Conservation (phyloP, 2,113 vertebrate genomes). For the Herpailurus yagouaroundi region DNA sequence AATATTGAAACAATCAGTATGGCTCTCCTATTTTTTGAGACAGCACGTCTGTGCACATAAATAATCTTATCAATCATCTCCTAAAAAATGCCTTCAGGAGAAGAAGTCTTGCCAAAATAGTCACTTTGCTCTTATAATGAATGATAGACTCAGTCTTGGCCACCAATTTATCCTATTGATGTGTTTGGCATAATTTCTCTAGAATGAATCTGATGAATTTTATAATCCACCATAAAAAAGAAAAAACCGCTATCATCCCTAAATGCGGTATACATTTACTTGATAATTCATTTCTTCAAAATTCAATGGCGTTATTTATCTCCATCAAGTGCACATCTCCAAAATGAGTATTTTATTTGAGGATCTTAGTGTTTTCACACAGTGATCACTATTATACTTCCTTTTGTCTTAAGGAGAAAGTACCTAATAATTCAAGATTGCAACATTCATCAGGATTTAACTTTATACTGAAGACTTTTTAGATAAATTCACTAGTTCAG, state of each 20-base stretch:
- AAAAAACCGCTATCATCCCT: not conserved
- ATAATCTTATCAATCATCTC: slow-evolving; percentile 44
- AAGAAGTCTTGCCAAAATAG: slow-evolving; percentile 52
- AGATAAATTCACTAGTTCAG: not conserved
- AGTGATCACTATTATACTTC: not conserved
- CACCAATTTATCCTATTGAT: slow-evolving; percentile 33
- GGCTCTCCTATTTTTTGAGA: not conserved
- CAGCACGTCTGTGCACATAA: slow-evolving; percentile 18
- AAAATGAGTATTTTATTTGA: not conserved
- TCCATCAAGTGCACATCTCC: not conserved
- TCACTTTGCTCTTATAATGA: not conserved
- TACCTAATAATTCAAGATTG: not conserved
- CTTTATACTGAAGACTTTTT: not conserved
- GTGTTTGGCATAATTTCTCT: slow-evolving; percentile 4
- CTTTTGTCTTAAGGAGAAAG: not conserved
- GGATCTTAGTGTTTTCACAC: not conserved
- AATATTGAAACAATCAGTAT: not conserved
- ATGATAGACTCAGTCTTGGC: not conserved
- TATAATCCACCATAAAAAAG: not conserved
- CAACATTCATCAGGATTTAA: not conserved
- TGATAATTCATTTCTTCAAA: not conserved
- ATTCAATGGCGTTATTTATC: not conserved
- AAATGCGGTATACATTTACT: not conserved
- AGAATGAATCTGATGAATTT: not conserved
- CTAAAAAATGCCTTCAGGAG: slow-evolving; percentile 38